Evolutionary conservation across 2,888 invertebrate species (phyloP), one percentile per base, ranked within the genome.

Genomic region (Thera britannica): DNA sequence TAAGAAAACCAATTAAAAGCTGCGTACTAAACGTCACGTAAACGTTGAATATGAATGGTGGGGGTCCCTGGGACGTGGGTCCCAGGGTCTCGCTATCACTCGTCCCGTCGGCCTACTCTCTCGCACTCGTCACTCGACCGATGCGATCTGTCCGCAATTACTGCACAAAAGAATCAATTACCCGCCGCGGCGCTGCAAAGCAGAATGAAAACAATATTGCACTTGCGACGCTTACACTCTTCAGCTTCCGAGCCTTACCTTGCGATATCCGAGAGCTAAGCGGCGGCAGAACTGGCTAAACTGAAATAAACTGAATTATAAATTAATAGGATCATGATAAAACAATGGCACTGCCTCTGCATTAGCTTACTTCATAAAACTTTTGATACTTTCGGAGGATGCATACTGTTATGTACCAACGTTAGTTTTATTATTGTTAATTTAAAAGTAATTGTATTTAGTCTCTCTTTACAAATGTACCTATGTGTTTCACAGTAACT

Each of bases 131-230:
- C 44, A 35, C 48, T 36, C 58, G 61, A 38, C 67, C 73, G 87
- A 86, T 86, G 89, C 83, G 88, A 86, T 86, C 87, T 85, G 86
- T 79, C 81, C 86, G 88, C 88, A 85, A 88, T 89, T 86, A 87
- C 79, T 73, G 75, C 82, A 91, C 92, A 92, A 92, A 93, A 86
- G 92, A 92, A 92, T 91, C 90, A 90, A 91, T 93, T 92, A 91
- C 77, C 76, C 75, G 78, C 76, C 77, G 78, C 79, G 79, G 68
- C 72, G 64, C 58, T 69, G 79, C 77, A 82, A 82, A 85, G 84
- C 84, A 81, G 81, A 83, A 86, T 82, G 85, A 88, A 85, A 88
- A 89, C 90, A 89, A 86, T 88, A 87, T 86, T 85, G 87, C 87
- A 84, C 85, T 85, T 82, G 79, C 81, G 79, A 79, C 84, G 88